Conservation (phyloP, 1,140 invertebrate genomes). For the Pristionchus pacificus region DNA sequence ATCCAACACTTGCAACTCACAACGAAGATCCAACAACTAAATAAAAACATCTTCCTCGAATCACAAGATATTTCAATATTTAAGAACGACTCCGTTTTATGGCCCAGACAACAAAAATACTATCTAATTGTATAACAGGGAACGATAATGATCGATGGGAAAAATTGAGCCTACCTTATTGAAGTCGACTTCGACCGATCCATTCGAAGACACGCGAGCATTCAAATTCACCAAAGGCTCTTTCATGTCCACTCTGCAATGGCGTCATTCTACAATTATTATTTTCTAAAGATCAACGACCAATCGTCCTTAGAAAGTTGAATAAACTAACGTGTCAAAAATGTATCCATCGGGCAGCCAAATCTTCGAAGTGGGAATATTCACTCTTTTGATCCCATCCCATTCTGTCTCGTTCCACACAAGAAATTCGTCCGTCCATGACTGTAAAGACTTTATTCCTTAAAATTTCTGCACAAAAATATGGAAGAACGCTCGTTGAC, state of each 20-base stretch:
- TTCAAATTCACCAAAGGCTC: constrained; percentile 28
- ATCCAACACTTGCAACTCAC: constrained; percentile 12
- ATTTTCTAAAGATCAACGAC: background rate
- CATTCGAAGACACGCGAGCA: constrained; percentile 25
- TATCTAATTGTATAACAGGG: too few species aligned
- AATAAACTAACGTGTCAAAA: constrained; percentile 22
- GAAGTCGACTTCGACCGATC: constrained; percentile 27
- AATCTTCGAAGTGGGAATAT: constrained; percentile 20
- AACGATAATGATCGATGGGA: background rate
- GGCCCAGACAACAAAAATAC: too few species aligned
- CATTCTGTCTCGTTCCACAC: constrained; percentile 21
- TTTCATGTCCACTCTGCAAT: constrained; percentile 27
- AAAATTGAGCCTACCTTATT: constrained; percentile 17
- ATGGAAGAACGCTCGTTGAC: background rate
- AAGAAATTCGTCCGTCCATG: constrained; percentile 11
- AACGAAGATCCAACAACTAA: constrained; percentile 24
- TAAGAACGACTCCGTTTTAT: too few species aligned
- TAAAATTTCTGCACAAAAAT: background rate
- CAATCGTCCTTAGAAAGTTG: too few species aligned
- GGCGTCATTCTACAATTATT: too few species aligned
- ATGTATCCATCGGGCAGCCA: constrained; percentile 34
- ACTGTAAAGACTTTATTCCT: background rate
- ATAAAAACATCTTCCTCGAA: background rate
- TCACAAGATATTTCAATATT: too few species aligned
- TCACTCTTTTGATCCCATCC: constrained; percentile 24